Evolutionary conservation across 2,113 vertebrate species (phyloP).

Genomic region (Brachypteracias leptosomus): DNA sequence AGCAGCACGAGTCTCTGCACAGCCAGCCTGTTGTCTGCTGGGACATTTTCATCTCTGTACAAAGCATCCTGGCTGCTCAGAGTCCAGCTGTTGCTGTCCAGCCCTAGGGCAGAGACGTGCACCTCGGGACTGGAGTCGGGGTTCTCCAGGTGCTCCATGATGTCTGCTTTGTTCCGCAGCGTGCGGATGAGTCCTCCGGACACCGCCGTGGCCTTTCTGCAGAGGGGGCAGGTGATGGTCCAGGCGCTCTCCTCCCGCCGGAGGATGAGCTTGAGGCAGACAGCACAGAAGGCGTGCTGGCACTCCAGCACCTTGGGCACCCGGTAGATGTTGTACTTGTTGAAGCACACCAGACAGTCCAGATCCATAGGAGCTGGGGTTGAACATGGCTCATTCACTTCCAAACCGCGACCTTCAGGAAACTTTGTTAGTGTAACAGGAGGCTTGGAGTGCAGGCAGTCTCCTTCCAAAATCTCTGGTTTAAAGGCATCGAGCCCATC

Average conservation of each 20-base stretch:
- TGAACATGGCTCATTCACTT: neutral
- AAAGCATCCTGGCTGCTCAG: neutral
- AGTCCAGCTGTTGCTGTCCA: neutral
- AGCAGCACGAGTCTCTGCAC: slow-evolving; percentile 66
- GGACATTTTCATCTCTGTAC: neutral
- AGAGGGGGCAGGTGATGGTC: slow-evolving; percentile 74
- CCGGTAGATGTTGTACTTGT: slow-evolving; percentile 64
- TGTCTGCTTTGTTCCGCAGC: slow-evolving; percentile 51
- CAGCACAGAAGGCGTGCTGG: slow-evolving; percentile 70
- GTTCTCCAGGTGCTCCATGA: slow-evolving; percentile 25
- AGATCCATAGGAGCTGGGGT: neutral
- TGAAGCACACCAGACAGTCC: slow-evolving; percentile 79
- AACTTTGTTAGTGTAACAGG: fast-evolving
- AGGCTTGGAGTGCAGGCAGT: neutral
- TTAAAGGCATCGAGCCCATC: neutral
- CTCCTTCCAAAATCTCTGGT: neutral
- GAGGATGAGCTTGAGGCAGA: slow-evolving; percentile 78
- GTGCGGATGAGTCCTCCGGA: slow-evolving; percentile 76
- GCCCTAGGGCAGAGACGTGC: neutral
- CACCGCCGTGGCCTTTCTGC: slow-evolving; percentile 67
- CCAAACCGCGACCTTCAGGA: fast-evolving
- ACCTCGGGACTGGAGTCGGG: neutral
- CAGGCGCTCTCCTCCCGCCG: slow-evolving; percentile 51
- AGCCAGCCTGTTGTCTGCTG: neutral
- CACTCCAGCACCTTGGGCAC: slow-evolving; percentile 76